Base-by-base conservation (phyloP, 2,888 invertebrate species). In the Tenthredo distinguenda region DNA sequence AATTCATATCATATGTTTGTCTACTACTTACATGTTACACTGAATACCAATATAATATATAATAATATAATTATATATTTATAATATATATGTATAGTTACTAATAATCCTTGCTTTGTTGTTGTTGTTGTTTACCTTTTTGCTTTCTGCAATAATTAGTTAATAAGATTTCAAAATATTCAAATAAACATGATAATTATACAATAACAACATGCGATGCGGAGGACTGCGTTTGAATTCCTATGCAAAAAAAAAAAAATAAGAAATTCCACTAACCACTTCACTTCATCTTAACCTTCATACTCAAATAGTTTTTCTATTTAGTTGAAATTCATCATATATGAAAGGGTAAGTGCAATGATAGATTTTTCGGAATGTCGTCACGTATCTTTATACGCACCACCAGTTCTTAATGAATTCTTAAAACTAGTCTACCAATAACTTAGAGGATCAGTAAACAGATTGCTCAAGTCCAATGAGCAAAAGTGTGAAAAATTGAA, bases 1-100 rank as follows among this genome's bases (percentile, higher is more conserved):
- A 87, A 86, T 72, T 58, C 88, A 89, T 87, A 87, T 87, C 89
- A 88, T 89, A 87, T 88, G 86, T 88, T 88, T 89, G 89, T 88
- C 88, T 90, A 89, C 91, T 90, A 90, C 90, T 91, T 91, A 90
- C 90, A 91, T 90, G 88, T 90, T 90, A 91, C 89, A 90, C 88
- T 90, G 89, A 90, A 90, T 90, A 90, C 88, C 90, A 90, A 87
- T 91, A 90, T 89, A 89, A 89, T 90, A 88, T 89, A 85, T 85
- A 72, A 76, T 84, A 84, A 84, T 84, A 88, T 89, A 88, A 88
- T 90, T 87, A 90, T 89, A 87, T 90, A 88, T 89, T 89, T 87
- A 89, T 90, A 87, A 88, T 88, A 89, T 89, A 88, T 89, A 90
- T 90, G 87, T 90, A 89, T 91, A 91, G 90, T 90, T 89, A 91